Conservation (phyloP, 2,797 vertebrate genomes). For the Hafferia zeledoni region DNA sequence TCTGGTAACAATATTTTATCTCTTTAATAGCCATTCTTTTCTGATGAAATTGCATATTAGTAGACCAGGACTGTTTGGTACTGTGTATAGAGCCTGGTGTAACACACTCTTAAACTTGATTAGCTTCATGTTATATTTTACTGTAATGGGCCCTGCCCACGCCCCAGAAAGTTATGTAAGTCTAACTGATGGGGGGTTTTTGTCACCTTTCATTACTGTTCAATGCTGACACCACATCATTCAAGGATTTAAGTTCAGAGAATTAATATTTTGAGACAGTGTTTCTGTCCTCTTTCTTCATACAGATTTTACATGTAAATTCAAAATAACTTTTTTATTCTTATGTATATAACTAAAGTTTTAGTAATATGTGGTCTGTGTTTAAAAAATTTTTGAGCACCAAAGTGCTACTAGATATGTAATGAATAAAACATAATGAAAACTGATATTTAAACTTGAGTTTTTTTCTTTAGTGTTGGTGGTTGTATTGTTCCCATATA, state of each 20-base stretch:
- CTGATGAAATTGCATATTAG: not conserved
- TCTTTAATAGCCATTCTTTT: not conserved
- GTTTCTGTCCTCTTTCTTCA: not conserved
- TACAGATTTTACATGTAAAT: not conserved
- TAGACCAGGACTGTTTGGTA: not conserved
- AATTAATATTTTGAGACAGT: not conserved
- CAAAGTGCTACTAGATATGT: not conserved
- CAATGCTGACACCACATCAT: not conserved
- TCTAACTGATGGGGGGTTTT: not conserved
- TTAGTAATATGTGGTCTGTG: not conserved
- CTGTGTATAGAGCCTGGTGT: not conserved
- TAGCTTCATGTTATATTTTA: not conserved
- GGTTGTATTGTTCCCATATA: not conserved
- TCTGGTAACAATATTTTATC: not conserved
- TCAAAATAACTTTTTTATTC: not conserved
- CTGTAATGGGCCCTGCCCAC: not conserved
- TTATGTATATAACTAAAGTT: not conserved
- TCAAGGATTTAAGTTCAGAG: not conserved
- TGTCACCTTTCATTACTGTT: not conserved
- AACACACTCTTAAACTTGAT: not conserved
- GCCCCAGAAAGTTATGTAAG: accelerated
- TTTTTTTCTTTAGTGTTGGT: not conserved
- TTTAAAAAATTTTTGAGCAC: not conserved
- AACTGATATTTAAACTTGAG: not conserved
- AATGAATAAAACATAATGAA: not conserved